Evolutionary conservation across 2,797 vertebrate genomes (phyloP).

Genomic region (Spheniscus humboldti): DNA sequence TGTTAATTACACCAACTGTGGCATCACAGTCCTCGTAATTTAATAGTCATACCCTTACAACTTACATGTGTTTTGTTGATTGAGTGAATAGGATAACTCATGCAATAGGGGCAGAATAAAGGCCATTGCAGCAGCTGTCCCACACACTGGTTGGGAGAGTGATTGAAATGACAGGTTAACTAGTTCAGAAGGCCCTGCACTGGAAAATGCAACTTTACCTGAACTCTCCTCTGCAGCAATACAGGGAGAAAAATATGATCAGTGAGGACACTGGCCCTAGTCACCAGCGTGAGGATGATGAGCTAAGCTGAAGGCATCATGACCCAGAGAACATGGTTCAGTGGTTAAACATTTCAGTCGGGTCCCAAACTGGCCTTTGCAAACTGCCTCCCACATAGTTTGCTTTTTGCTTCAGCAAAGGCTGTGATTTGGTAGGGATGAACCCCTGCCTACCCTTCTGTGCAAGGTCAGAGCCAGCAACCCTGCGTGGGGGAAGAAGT

Average conservation of each 20-base stretch:
- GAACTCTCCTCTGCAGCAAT: background rate
- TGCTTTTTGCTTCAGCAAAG: background rate
- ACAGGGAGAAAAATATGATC: background rate
- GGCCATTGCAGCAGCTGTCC: background rate
- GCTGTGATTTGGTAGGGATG: background rate
- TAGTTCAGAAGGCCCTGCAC: background rate
- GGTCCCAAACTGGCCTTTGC: background rate
- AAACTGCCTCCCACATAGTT: background rate
- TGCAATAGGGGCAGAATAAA: background rate
- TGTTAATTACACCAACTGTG: no score
- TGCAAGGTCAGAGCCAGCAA: background rate
- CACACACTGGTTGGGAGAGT: background rate
- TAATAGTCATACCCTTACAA: background rate
- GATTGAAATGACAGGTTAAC: background rate
- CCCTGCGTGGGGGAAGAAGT: fast-evolving
- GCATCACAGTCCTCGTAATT: background rate
- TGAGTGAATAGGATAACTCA: background rate
- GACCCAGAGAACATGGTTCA: background rate
- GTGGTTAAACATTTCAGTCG: background rate
- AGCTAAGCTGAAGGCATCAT: background rate
- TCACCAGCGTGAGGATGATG: background rate
- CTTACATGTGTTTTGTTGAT: background rate
- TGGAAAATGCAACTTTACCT: background rate
- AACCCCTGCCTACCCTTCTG: background rate
- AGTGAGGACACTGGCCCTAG: background rate